Conservation (phyloP, 2,888 invertebrate genomes). For the Augochlorella aurata region DNA sequence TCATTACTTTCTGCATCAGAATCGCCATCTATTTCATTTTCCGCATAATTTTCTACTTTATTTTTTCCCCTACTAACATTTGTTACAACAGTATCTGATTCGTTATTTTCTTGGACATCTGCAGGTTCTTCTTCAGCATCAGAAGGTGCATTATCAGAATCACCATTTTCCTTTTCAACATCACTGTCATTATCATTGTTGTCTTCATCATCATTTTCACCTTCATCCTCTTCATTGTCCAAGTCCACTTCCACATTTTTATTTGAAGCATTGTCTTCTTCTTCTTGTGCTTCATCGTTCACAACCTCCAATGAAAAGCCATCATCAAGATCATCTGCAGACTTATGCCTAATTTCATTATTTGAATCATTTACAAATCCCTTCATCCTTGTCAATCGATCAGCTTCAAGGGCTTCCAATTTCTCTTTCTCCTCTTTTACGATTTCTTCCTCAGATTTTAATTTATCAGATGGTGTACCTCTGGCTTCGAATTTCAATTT, state of each 20-base stretch:
- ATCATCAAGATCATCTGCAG: slow-evolving; percentile 94
- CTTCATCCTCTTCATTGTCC: slow-evolving; percentile 71
- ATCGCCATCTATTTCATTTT: slow-evolving; percentile 60
- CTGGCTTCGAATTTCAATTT: slow-evolving; percentile 92
- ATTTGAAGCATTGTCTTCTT: slow-evolving; percentile 80
- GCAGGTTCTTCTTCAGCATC: slow-evolving; percentile 43
- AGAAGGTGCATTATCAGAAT: slow-evolving; percentile 17
- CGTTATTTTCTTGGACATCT: slow-evolving; percentile 63
- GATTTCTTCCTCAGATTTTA: slow-evolving; percentile 92
- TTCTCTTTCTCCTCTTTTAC: slow-evolving; percentile 90
- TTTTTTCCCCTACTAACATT: not conserved
- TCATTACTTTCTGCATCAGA: slow-evolving; percentile 35
- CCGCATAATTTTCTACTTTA: slow-evolving; percentile 55
- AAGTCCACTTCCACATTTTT: slow-evolving; percentile 60
- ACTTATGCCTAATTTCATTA: slow-evolving; percentile 85
- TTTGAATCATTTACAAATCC: slow-evolving; percentile 81
- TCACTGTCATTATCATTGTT: slow-evolving; percentile 78
- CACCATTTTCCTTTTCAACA: slow-evolving; percentile 66
- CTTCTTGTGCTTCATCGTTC: slow-evolving; percentile 82
- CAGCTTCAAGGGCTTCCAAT: slow-evolving; percentile 90
- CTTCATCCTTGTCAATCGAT: slow-evolving; percentile 90
- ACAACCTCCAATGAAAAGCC: slow-evolving; percentile 87
- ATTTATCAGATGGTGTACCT: slow-evolving; percentile 89
- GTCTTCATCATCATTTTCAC: not conserved
- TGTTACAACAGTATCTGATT: slow-evolving; percentile 45